Conservation (phyloP, 2,797 vertebrate genomes). For the Furcifer pardalis region DNA sequence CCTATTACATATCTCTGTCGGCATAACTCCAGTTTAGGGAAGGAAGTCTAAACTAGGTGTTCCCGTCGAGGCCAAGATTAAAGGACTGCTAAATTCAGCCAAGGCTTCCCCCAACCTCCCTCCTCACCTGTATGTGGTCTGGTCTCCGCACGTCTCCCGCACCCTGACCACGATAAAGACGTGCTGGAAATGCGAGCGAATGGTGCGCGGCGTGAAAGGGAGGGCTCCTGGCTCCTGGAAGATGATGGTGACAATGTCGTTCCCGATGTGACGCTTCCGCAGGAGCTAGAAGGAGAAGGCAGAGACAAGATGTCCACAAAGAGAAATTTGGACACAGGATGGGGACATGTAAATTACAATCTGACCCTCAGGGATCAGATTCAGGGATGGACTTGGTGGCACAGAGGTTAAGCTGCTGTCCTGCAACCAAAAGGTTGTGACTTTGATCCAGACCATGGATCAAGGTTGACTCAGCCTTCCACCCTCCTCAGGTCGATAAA, state of each 20-base stretch:
- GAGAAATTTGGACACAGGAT: too few relatives aligned
- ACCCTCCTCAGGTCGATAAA: too few relatives aligned
- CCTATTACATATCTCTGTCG: too few relatives aligned
- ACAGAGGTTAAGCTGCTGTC: too few relatives aligned
- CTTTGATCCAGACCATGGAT: too few relatives aligned
- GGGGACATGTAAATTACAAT: too few relatives aligned
- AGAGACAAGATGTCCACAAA: neutral
- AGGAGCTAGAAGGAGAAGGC: constrained; percentile 77
- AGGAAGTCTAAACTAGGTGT: neutral
- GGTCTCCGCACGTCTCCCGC: constrained; percentile 81
- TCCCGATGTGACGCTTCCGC: constrained; percentile 93
- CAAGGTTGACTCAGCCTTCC: too few relatives aligned
- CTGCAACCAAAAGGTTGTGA: too few relatives aligned
- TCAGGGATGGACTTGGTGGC: too few relatives aligned
- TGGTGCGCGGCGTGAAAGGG: constrained; percentile 90
- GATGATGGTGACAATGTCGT: constrained; percentile 93
- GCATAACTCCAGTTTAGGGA: too few relatives aligned
- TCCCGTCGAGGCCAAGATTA: neutral
- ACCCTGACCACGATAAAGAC: constrained; percentile 90
- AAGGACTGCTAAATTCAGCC: neutral
- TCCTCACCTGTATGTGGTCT: constrained; percentile 87
- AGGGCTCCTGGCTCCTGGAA: constrained; percentile 92
- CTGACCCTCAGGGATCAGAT: too few relatives aligned
- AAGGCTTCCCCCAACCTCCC: too few relatives aligned
- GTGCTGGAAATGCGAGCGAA: constrained; percentile 94